Conservation (phyloP, 2,888 invertebrate genomes). For the Ephialtes manifestator region DNA sequence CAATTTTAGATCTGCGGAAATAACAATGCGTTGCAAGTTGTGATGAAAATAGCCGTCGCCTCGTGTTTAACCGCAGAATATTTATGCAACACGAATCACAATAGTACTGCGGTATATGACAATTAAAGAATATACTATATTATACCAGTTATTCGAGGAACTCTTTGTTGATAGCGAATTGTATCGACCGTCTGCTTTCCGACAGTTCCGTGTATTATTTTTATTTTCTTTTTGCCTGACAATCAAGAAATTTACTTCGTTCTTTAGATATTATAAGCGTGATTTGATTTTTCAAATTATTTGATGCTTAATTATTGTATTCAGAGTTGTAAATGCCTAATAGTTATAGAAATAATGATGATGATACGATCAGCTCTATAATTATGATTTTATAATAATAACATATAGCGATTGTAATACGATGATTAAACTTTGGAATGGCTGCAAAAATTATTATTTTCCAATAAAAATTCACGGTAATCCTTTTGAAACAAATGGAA, state of each 20-base stretch:
- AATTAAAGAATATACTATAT: background rate
- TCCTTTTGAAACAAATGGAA: too few species aligned
- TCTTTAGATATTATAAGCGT: background rate
- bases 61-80: background rate
- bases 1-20: background rate
- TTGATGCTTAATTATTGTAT: too few species aligned
- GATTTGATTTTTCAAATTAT: background rate
- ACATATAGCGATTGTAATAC: too few species aligned
- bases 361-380: too few species aligned
- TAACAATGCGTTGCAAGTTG: background rate
- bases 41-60: background rate
- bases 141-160: conserved; percentile 22
- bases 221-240: background rate
- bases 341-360: too few species aligned
- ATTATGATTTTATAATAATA: too few species aligned
- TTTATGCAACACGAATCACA: background rate
- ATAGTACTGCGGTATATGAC: background rate
- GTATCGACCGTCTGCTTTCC: conserved; percentile 16
- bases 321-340: too few species aligned
- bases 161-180: conserved; percentile 14
- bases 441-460: too few species aligned
- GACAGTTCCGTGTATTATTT: background rate
- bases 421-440: too few species aligned
- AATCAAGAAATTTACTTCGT: conserved; percentile 4
- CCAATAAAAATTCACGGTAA: too few species aligned